Base-by-base conservation (phyloP, 2,113 vertebrate genomes). In the Gymnorhina tibicen region DNA sequence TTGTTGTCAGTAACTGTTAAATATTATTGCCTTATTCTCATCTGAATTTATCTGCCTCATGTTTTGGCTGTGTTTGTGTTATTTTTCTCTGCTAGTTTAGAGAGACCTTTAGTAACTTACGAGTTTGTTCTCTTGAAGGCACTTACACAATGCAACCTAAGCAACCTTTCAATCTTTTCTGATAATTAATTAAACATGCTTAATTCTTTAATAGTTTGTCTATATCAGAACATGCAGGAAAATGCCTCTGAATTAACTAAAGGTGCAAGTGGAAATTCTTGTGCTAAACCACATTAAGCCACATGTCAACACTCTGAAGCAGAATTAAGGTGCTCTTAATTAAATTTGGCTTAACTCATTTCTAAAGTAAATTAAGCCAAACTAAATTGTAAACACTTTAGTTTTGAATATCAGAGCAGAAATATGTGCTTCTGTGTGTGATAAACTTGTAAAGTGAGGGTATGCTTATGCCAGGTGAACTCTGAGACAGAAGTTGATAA, bases 321-420 rank as follows among this genome's bases (percentile, higher is more conserved):
- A 88, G 92, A 95, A 86, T 96, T 84, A 92, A 95, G 86, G 80
- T 74, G 35, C 72, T 86, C 86, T 86, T 96, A 97, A 95, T 97
- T 96, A 97, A 96, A 95, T 95, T 88, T 78, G 91, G 83, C 91
- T 95, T 97, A 95, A 86, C 83, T 95, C 21, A 88, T 97, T 97
- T 95, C 76, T 80, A 93, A 97, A 96, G 91, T 86, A 93, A 95
- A 94, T 96, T 91, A 92, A 88, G 60, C 42, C 88, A 88, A 81
- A 92, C 68, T 86, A 60, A 93, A 92, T 95, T 91, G 72, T 91
- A 91, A 93, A 92, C 89, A 70, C 76, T 84, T 85, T 63, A 63
- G 50, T 93, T 92, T 76, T 63, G 59, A 81, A 81, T 69, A 94
- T 23, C 83, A 56, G 79, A 88, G 30, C 17, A 91, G 79, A 91